Percentiles rank a stretch among this genome's conserved stretches.
phyloP scores from a whole-genome alignment of 37 sponge, comb jelly and placozoan genomes.

The Halisarca cf. caerulea region DNA sequence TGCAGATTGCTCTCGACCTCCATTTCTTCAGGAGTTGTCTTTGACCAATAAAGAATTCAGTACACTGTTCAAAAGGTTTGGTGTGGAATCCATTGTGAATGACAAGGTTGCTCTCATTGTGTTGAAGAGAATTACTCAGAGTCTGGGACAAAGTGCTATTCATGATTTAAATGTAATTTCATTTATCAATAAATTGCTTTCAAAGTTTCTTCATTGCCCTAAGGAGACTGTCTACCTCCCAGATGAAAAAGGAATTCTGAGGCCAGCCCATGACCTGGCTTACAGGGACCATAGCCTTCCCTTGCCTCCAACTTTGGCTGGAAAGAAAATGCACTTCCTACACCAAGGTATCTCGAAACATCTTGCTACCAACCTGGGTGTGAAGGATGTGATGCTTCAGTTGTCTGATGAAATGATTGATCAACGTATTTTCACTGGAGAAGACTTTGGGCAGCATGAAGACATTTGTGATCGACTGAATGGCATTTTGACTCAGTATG shows the following conservation, averaged over 20 bases:
- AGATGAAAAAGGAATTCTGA: conserved; percentile 49
- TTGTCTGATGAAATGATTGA: conserved; percentile 43
- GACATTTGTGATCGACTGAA: conserved; percentile 71
- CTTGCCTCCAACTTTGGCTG: background rate
- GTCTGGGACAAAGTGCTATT: background rate
- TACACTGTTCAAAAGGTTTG: conserved; percentile 39
- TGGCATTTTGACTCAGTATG: conserved; percentile 61
- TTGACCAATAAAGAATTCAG: conserved; percentile 1
- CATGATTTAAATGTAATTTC: background rate
- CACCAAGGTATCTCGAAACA: conserved; percentile 30
- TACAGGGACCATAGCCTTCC: background rate
- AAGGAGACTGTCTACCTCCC: conserved; percentile 28
- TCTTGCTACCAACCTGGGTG: conserved; percentile 38
- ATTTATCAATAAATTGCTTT: background rate
- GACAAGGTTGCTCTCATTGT: no score
- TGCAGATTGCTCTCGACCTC: background rate
- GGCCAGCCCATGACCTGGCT: conserved; percentile 34
- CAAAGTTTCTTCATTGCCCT: background rate
- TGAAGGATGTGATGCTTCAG: conserved; percentile 25
- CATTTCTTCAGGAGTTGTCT: conserved; percentile 43
- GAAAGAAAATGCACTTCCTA: conserved; percentile 30
- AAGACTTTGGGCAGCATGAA: conserved; percentile 82
- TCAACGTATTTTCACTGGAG: conserved; percentile 36
- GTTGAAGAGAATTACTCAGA: background rate
- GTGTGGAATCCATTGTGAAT: conserved; percentile 4